Evolutionary conservation across 1,140 invertebrate genomes (phyloP).

Genomic region (Drosophila ercepeae): DNA sequence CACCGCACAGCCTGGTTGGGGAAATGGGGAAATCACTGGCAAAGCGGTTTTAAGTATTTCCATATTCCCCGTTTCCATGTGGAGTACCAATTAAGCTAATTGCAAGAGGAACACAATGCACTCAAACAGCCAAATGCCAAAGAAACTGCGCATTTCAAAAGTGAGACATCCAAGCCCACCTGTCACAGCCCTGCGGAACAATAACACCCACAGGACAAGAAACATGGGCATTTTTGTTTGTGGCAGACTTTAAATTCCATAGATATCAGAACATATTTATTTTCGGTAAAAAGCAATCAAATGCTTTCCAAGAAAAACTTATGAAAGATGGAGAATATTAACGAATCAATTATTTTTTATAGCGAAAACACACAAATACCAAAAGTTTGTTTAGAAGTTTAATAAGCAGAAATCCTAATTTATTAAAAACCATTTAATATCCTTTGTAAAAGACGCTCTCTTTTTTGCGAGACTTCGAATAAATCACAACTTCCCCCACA

Average conservation of each 20-base stretch:
- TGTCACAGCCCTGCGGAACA: background rate
- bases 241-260: background rate
- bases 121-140: background rate
- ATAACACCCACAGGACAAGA: background rate
- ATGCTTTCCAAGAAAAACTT: background rate
- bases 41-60: slow-evolving; percentile 2
- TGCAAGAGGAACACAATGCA: slow-evolving; percentile 2
- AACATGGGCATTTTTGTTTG: background rate
- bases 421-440: too few species aligned
- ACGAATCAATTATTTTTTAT: too few species aligned
- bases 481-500: slow-evolving; percentile 8
- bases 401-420: too few species aligned
- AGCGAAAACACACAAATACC: too few species aligned
- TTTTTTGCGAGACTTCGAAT: background rate
- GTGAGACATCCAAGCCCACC: background rate
- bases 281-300: background rate
- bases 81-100: slow-evolving; percentile 18
- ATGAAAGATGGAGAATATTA: too few species aligned
- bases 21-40: background rate
- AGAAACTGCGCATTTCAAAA: background rate
- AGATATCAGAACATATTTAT: background rate
- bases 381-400: too few species aligned
- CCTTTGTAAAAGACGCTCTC: background rate
- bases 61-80: background rate
- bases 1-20: too few species aligned